phyloP scores from a whole-genome alignment of 2,888 invertebrate genomes.

The Crioceris asparagi region DNA sequence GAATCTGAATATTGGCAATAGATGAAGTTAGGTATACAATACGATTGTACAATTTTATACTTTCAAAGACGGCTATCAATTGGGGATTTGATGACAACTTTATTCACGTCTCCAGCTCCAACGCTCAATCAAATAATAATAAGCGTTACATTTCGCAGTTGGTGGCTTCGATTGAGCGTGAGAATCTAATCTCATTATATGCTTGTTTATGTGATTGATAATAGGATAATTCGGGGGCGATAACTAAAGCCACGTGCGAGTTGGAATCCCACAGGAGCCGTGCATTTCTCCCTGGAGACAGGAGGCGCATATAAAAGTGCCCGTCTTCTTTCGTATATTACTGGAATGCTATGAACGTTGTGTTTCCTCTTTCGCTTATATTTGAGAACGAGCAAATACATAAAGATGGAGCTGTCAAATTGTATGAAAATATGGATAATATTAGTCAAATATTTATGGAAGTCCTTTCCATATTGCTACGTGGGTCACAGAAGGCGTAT shows the following conservation, averaged over 20 bases:
- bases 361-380: conserved; percentile 14
- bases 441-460: conserved; percentile 2
- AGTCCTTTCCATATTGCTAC: too few species aligned
- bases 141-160: conserved; percentile 15
- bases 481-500: too few species aligned
- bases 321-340: conserved; percentile 10
- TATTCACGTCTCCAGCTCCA: conserved; percentile 2
- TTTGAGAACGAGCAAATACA: conserved; percentile 16
- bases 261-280: conserved; percentile 16
- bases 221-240: conserved; percentile 29
- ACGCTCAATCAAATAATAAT: conserved; percentile 14
- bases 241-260: conserved; percentile 30
- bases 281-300: conserved; percentile 21
- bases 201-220: conserved; percentile 36
- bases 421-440: conserved; percentile 20
- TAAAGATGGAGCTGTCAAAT: conserved; percentile 17
- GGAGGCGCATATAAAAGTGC: conserved; percentile 11
- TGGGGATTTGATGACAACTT: too few species aligned
- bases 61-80: too few species aligned
- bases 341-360: conserved; percentile 1
- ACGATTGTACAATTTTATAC: too few species aligned
- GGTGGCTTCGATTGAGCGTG: conserved; percentile 11
- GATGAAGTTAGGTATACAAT: too few species aligned
- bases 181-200: conserved; percentile 14
- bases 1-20: too few species aligned